A percentile compares a stretch with the other conserved stretches of the same genome.
Conservation (phyloP, 1,140 invertebrate species). For the Halesus radiatus region DNA sequence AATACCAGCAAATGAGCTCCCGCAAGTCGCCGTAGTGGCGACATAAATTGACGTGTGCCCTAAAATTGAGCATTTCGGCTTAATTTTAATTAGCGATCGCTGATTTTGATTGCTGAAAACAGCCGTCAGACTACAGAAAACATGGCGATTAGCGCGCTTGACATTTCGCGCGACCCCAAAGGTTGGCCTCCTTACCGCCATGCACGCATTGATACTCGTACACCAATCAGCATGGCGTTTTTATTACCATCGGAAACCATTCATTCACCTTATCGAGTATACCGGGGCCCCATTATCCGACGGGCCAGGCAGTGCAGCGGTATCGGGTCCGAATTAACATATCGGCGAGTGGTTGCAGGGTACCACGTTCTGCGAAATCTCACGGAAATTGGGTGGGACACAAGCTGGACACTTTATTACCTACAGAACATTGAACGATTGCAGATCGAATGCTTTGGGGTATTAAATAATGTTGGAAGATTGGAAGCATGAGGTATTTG, state of each 20-base stretch:
- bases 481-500: no score
- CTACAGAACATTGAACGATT: not conserved
- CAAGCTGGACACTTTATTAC: slow-evolving; percentile 9
- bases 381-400: not conserved
- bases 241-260: slow-evolving; percentile 40
- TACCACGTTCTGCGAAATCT: not conserved
- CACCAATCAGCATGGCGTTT: slow-evolving; percentile 17
- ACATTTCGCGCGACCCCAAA: not conserved
- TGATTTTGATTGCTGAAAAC: no score
- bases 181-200: not conserved
- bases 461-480: no score
- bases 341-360: not conserved
- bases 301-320: not conserved
- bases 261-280: slow-evolving; percentile 19
- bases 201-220: not conserved
- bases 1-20: no score
- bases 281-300: not conserved
- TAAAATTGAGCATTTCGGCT: no score
- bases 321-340: slow-evolving; percentile 1
- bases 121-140: no score
- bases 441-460: no score
- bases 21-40: no score
- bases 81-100: no score
- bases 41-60: no score
- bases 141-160: no score